Evolutionary conservation across 2,888 invertebrate genomes (phyloP).

Genomic region (Deroplatys truncata): DNA sequence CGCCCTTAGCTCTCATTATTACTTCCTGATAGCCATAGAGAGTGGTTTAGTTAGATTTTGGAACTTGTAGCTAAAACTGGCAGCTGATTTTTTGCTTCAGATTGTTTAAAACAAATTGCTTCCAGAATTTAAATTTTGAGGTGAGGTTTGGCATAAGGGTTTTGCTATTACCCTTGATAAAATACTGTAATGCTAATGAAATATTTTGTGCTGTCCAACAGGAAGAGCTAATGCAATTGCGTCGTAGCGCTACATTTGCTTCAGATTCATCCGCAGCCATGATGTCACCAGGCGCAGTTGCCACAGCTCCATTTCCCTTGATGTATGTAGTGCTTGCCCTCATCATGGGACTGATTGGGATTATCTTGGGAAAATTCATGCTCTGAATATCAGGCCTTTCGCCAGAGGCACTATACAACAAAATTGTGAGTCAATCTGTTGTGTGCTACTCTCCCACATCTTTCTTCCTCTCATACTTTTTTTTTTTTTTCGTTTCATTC

Average conservation of each 20-base stretch:
- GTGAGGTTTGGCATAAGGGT: too few species aligned
- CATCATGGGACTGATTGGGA: slow-evolving; percentile 66
- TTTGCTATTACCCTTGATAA: too few species aligned
- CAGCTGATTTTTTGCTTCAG: too few species aligned
- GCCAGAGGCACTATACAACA: slow-evolving; percentile 17
- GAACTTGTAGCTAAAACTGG: too few species aligned
- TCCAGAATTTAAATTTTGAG: too few species aligned
- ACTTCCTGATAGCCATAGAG: too few species aligned
- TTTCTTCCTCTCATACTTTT: slow-evolving; percentile 23
- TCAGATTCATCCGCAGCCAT: slow-evolving; percentile 45
- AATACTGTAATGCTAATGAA: too few species aligned
- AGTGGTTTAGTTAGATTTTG: too few species aligned
- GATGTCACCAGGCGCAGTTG: slow-evolving; percentile 55
- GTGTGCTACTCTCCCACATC: slow-evolving; percentile 21
- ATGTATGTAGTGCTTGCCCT: slow-evolving; percentile 64
- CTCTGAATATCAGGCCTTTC: slow-evolving; percentile 57
- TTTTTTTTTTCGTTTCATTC: neutral
- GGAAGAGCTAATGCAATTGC: slow-evolving; percentile 37
- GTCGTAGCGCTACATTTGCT: slow-evolving; percentile 45
- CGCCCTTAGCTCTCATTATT: too few species aligned
- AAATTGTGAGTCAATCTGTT: slow-evolving; percentile 25
- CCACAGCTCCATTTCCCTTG: slow-evolving; percentile 55
- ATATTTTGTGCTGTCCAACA: neutral
- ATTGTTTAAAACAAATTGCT: too few species aligned
- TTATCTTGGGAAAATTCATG: slow-evolving; percentile 75